Percentiles rank a stretch among this genome's conserved stretches.
Conservation (phyloP, 1,140 invertebrate species). For the Matsumurasca onukii region DNA sequence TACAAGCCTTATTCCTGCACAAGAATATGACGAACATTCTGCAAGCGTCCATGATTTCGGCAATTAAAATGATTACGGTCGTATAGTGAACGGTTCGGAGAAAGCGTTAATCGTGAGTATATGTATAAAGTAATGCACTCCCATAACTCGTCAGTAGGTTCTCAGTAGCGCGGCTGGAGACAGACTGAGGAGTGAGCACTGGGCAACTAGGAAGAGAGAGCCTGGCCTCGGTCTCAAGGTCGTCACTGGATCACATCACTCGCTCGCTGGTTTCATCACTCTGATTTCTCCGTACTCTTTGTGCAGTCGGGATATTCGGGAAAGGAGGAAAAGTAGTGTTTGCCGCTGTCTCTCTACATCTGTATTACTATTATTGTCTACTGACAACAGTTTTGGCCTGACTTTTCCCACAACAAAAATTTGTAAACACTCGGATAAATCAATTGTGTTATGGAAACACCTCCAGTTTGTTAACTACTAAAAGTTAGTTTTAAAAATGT, state of each 20-base stretch:
- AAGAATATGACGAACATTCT: constrained; percentile 11
- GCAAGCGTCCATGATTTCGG: constrained; percentile 8
- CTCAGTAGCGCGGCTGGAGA: not conserved
- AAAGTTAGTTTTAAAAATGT: no score
- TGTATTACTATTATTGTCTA: no score
- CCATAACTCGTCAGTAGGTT: constrained; percentile 15
- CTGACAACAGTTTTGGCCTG: no score
- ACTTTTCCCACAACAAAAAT: no score
- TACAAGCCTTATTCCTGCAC: not conserved
- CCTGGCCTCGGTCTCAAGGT: constrained; percentile 6
- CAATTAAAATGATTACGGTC: constrained; percentile 3
- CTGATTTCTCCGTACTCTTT: no score
- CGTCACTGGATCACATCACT: not conserved
- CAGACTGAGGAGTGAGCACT: not conserved
- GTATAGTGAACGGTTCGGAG: constrained; percentile 18
- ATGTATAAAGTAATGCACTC: not conserved
- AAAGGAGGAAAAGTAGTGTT: no score
- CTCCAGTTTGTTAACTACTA: no score
- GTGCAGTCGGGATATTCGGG: no score
- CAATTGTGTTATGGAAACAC: no score
- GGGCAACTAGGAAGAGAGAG: constrained; percentile 18
- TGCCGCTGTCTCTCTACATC: no score
- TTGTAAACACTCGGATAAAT: no score
- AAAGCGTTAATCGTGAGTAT: not conserved
- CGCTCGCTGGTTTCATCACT: not conserved